Evolutionary conservation across 64 coral and sea anemone species (phyloP).

Genomic region (Stichodactyla helianthus): DNA sequence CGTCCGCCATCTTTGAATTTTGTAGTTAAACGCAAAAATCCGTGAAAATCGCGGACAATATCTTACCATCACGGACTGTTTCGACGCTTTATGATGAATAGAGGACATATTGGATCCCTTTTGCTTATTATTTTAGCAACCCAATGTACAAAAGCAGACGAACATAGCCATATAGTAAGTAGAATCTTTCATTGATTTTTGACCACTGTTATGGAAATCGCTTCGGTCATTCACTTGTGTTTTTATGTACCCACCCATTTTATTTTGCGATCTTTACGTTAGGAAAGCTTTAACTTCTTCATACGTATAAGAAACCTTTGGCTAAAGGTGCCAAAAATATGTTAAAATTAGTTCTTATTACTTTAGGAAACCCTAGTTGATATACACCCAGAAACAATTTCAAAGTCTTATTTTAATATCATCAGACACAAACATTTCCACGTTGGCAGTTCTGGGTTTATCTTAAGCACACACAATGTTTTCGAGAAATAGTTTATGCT

Average conservation of each 20-base stretch:
- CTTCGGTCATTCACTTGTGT: not conserved
- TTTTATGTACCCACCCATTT: not conserved
- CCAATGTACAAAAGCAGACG: slow-evolving; percentile 60
- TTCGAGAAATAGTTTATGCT: not conserved
- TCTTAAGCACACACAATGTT: not conserved
- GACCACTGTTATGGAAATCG: slow-evolving; percentile 6
- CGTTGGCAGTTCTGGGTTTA: not conserved
- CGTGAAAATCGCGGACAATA: slow-evolving; percentile 41
- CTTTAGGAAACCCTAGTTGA: not conserved
- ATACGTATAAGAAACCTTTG: not conserved
- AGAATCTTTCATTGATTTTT: not conserved
- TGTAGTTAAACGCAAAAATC: slow-evolving; percentile 26
- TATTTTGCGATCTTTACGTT: not conserved
- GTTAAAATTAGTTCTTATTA: not conserved
- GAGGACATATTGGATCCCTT: slow-evolving; percentile 40
- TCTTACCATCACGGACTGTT: slow-evolving; percentile 27
- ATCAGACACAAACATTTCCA: not conserved
- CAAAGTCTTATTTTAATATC: not conserved
- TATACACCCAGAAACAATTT: not conserved
- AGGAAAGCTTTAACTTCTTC: not conserved
- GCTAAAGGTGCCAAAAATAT: not conserved
- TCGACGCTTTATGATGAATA: slow-evolving; percentile 45
- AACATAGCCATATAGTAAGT: slow-evolving; percentile 96
- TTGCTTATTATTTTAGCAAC: slow-evolving; percentile 70
- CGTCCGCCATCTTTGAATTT: slow-evolving; percentile 76